Evolutionary conservation across 2,797 vertebrate genomes (phyloP), one percentile per base, ranked within the genome.

Genomic region (Pipistrellus nathusii): DNA sequence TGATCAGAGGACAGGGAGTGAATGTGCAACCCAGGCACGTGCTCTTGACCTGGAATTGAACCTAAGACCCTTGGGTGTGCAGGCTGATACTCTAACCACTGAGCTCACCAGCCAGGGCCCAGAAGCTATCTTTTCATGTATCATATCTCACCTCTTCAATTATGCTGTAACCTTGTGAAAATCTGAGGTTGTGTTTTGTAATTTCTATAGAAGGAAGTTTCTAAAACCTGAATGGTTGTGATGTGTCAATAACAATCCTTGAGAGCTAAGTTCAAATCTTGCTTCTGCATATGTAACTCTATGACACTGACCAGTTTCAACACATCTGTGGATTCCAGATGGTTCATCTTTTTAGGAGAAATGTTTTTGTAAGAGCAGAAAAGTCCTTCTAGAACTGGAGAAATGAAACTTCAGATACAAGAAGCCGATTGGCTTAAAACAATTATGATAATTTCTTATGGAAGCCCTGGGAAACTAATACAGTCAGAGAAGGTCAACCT

Each of bases 261-360:
- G 46, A 93, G 32, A 93, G 8, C 3, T 32, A 35, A 95, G 35
- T 93, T 87, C 55, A 94, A 93, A 94, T 91, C 21, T 55, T 64
- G 4, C 13, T 25, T 72, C 27, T 35, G 10, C 6, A 68, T 1
- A 25, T 14, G 38, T 85, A 91, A 17, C 13, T 62, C 30, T 88
- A 66, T 78, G 53, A 46, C 32, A 72, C 0, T 73, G 30, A 92
- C 44, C 20, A 30, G 30, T 86, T 85, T 80, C 51, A 83, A 14
- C 20, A 71, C 2, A 59, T 62, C 57, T 46, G 64, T 88, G 44
- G 30, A 80, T 21, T 85, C 25, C 8, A 66, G 3, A 8, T 53
- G 30, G 27, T 17, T 85, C 71, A 64, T 59, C 9, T 69, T 48
- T 73, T 11, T 81, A 78, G 80, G 17, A 93, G 3, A 91, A 9